Evolutionary conservation across 2,113 vertebrate genomes (phyloP).

Genomic region (Hipposideros armiger): DNA sequence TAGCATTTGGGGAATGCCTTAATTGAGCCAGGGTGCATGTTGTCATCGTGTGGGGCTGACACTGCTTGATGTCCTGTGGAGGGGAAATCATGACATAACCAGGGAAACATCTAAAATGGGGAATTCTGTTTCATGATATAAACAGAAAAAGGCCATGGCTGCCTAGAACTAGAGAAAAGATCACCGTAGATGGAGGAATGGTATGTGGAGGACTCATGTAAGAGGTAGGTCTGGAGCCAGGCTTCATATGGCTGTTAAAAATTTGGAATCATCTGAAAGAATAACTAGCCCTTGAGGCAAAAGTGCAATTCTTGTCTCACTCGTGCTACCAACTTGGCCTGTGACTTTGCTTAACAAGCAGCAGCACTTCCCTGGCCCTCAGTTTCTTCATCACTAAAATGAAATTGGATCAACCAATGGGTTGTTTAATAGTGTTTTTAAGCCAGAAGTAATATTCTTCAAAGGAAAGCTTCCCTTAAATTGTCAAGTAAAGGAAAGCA

Average conservation of each 20-base stretch:
- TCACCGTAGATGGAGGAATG: accelerated
- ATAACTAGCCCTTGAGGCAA: background rate
- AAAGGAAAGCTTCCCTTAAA: background rate
- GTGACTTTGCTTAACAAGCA: background rate
- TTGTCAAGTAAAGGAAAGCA: background rate
- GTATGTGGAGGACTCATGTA: background rate
- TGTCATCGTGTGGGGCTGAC: background rate
- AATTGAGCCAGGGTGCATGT: background rate
- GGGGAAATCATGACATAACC: background rate
- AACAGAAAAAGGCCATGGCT: background rate
- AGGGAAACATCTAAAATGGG: background rate
- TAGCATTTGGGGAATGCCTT: background rate
- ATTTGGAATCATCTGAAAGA: background rate
- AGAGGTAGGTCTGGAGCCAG: background rate
- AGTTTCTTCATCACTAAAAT: background rate
- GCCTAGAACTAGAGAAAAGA: background rate
- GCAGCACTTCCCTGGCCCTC: background rate
- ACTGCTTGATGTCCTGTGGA: background rate
- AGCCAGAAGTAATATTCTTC: background rate
- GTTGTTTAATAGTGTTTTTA: background rate
- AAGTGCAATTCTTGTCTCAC: background rate
- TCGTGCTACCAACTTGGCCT: too few relatives aligned
- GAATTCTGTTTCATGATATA: background rate
- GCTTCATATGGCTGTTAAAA: background rate
- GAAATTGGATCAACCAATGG: background rate